phyloP scores from a whole-genome alignment of 2,888 invertebrate species.

The Perizoma affinitatum region DNA sequence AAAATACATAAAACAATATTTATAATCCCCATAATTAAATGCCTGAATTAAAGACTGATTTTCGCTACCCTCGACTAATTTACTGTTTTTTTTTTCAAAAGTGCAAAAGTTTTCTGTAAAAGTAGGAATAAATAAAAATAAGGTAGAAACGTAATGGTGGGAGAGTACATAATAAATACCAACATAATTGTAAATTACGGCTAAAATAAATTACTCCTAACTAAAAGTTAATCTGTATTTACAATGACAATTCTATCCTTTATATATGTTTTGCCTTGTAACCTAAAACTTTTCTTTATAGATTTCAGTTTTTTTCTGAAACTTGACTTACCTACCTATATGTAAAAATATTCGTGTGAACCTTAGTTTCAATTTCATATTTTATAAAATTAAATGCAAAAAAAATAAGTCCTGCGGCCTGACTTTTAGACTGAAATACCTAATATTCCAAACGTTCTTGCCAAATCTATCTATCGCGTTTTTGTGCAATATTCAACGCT shows the following conservation, averaged over 20 bases:
- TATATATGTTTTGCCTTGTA: too few relatives aligned
- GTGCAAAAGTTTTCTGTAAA: constrained; percentile 15
- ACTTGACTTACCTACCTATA: too few relatives aligned
- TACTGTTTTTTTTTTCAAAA: constrained; percentile 13
- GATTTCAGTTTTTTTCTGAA: too few relatives aligned
- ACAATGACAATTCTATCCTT: constrained; percentile 24
- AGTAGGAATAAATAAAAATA: constrained; percentile 31
- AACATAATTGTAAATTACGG: constrained; percentile 50
- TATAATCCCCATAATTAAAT: constrained; percentile 33
- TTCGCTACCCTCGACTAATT: constrained; percentile 21
- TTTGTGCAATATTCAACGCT: too few relatives aligned
- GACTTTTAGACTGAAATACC: too few relatives aligned
- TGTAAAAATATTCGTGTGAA: too few relatives aligned
- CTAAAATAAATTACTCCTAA: constrained; percentile 57
- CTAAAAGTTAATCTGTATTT: constrained; percentile 31
- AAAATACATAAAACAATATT: constrained; percentile 45
- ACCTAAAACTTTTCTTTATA: too few relatives aligned
- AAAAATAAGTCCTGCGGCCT: too few relatives aligned
- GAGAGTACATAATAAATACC: constrained; percentile 59
- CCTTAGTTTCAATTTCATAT: too few relatives aligned
- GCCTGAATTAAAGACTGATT: constrained; percentile 30
- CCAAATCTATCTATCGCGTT: too few relatives aligned
- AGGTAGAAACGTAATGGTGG: constrained; percentile 59
- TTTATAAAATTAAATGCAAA: too few relatives aligned
- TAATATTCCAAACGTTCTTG: too few relatives aligned